Percentiles rank a stretch among this genome's conserved stretches.
These are phyloP conservation scores for Laticauda laticaudata DNA, from an alignment of 2,113 vertebrate genomes.

Conservation along the genomic window DNA sequence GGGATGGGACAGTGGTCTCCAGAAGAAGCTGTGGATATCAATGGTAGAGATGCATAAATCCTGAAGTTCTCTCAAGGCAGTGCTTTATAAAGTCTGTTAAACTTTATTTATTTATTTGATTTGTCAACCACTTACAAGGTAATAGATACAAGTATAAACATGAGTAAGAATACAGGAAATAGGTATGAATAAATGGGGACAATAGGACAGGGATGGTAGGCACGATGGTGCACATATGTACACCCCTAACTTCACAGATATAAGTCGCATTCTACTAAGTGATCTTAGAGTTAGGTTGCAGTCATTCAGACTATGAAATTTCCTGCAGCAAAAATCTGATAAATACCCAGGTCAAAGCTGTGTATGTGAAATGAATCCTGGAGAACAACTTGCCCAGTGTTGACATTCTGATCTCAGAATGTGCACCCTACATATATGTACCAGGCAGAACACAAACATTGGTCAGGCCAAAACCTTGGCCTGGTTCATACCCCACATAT, in stretches of 20 bases:
- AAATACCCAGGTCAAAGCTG: neutral
- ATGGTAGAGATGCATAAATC: neutral
- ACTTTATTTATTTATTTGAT: too few species aligned
- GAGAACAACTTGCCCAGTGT: neutral
- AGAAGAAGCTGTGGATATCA: neutral
- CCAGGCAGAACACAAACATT: neutral
- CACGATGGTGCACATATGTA: too few species aligned
- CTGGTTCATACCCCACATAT: neutral
- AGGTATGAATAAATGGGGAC: too few species aligned
- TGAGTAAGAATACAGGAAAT: too few species aligned
- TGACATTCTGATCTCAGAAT: neutral
- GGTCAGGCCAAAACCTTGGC: neutral
- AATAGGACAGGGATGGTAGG: too few species aligned
- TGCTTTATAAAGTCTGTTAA: neutral
- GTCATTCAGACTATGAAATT: neutral
- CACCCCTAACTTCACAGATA: neutral
- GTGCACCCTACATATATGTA: neutral
- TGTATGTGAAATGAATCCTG: neutral
- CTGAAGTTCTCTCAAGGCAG: neutral
- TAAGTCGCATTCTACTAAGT: neutral
- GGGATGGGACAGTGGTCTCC: neutral
- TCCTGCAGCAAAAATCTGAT: neutral
- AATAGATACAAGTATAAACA: too few species aligned
- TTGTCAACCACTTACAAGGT: too few species aligned
- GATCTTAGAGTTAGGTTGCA: neutral